Base-by-base conservation (phyloP, 2,888 invertebrate genomes). In the Saturnia japonica region DNA sequence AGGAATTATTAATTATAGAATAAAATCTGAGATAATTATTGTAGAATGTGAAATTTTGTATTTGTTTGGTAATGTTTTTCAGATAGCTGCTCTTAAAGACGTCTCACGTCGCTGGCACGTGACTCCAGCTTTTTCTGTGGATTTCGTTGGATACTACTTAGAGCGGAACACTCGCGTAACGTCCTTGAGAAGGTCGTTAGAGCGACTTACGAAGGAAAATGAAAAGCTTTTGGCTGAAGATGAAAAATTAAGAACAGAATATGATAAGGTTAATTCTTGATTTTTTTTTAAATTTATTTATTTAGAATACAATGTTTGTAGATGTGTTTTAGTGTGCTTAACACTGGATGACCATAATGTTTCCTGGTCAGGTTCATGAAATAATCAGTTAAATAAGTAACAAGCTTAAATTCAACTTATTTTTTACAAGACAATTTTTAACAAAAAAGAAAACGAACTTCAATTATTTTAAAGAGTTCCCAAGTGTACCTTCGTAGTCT, bases 81-180 rank as follows among this genome's bases (percentile, higher is more conserved):
- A 95, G 94, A 91, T 96, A 80, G 96, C 97, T 68, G 96, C 97
- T 1, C 89, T 98, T 25, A 96, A 96, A 7, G 99, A 99, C 83
- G 96, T 98, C 8, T 95, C 98, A 14, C 98, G 98, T 79, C 98
- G 99, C 79, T 98, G 98, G 97, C 98, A 99, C 88, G 97, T 99
- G 74, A 96, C 98, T 0, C 98, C 99, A 0, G 98, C 99, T 0
- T 98, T 99, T 85, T 98, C 97, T 67, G 97, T 98, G 0, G 99
- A 99, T 88, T 99, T 98, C 87, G 97, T 99, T 68, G 98, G 97
- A 0, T 99, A 99, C 88, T 99, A 98, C 86, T 91, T 98, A 71
- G 99, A 99, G 88, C 95, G 99, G 40, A 98, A 98, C 85, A 95
- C 96, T 7, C 95, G 98, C 19, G 96, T 98, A 71, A 95, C 96